Conservation (phyloP, 2,888 invertebrate genomes). For the Philereme transversata region DNA sequence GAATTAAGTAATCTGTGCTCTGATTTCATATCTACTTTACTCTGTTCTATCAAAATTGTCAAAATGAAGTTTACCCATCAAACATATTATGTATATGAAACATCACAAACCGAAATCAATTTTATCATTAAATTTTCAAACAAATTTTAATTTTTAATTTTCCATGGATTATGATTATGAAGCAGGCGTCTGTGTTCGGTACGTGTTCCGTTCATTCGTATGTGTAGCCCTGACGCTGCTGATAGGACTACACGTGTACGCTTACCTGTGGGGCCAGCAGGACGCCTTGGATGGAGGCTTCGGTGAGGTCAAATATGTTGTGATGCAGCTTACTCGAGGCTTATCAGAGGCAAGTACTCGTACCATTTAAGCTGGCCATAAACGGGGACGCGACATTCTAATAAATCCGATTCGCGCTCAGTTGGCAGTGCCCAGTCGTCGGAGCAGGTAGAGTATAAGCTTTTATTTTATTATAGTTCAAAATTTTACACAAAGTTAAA, state of each 20-base stretch:
- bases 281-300: constrained; percentile 61
- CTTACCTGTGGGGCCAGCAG: constrained; percentile 59
- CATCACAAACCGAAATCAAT: neutral
- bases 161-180: constrained; percentile 56
- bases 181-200: constrained; percentile 45
- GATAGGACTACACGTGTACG: constrained; percentile 67
- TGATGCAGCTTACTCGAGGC: constrained; percentile 68
- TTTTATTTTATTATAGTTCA: no score
- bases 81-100: no score
- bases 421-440: no score
- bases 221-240: constrained; percentile 59
- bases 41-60: no score
- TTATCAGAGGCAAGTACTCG: constrained; percentile 57
- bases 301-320: constrained; percentile 67
- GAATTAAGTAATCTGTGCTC: no score
- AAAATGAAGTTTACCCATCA: no score
- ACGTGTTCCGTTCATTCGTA: constrained; percentile 66
- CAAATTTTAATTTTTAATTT: neutral
- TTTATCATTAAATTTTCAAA: neutral
- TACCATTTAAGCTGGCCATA: no score
- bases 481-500: no score
- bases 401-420: no score
- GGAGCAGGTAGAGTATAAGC: no score
- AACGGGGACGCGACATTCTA: no score
- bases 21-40: no score